Evolutionary conservation across 2,113 vertebrate species (phyloP).

Genomic region (Solea senegalensis): DNA sequence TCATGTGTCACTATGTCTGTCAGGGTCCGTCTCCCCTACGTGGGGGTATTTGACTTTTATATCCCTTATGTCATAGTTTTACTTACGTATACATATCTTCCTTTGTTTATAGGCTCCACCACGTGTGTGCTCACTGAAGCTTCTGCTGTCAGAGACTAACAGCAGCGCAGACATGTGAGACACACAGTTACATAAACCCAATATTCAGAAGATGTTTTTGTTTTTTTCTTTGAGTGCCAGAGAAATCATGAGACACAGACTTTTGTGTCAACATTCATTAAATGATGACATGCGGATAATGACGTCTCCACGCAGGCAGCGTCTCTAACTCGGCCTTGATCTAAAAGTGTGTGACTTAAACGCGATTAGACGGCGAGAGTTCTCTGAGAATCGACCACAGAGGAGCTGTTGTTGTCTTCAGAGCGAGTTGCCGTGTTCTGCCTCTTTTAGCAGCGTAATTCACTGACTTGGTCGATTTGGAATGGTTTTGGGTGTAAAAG

Average conservation of each 20-base stretch:
- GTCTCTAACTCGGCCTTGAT: slow-evolving; percentile 6
- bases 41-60: too few species aligned
- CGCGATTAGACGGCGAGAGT: slow-evolving; percentile 9
- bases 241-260: slow-evolving; percentile 13
- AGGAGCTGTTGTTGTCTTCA: slow-evolving; percentile 23
- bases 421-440: slow-evolving; percentile 11
- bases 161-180: too few species aligned
- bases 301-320: neutral
- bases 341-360: neutral
- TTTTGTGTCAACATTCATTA: slow-evolving; percentile 7
- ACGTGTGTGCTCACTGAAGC: too few species aligned
- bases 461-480: slow-evolving; percentile 26
- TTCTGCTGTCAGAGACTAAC: too few species aligned
- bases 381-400: neutral
- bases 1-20: too few species aligned
- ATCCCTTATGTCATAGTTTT: too few species aligned
- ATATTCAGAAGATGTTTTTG: slow-evolving; percentile 1
- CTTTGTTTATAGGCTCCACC: too few species aligned
- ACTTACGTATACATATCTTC: too few species aligned
- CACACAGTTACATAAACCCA: neutral
- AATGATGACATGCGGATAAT: neutral
- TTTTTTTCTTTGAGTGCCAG: neutral
- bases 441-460: slow-evolving; percentile 6
- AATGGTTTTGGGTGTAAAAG: slow-evolving; percentile 45
- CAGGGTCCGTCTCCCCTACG: too few species aligned